Evolutionary conservation across 1,140 invertebrate genomes (phyloP).

Genomic region (Matsumurasca onukii): DNA sequence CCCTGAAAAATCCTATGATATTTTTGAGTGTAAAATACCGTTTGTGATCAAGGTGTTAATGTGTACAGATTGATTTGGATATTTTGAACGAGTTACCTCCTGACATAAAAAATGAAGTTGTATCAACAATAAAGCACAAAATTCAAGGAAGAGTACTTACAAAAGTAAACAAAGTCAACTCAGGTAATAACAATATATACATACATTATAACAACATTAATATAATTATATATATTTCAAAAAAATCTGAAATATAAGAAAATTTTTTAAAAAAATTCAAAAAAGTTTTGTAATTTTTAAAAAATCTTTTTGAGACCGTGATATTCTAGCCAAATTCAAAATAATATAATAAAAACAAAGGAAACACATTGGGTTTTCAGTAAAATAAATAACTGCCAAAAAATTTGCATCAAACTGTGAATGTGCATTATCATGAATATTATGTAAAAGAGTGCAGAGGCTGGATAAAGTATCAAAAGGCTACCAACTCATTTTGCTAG

Average conservation of each 20-base stretch:
- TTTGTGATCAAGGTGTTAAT: background rate
- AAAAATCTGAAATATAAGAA: background rate
- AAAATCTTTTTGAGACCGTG: too few relatives aligned
- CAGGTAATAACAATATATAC: background rate
- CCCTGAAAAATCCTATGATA: background rate
- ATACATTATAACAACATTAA: background rate
- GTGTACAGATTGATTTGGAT: slow-evolving; percentile 24
- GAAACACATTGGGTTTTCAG: too few relatives aligned
- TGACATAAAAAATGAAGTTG: slow-evolving; percentile 10
- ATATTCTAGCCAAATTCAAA: too few relatives aligned
- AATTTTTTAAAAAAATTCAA: background rate
- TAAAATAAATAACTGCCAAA: too few relatives aligned
- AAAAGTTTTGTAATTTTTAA: background rate
- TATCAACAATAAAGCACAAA: background rate
- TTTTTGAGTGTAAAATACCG: background rate
- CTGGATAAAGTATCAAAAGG: too few relatives aligned
- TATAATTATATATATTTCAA: background rate
- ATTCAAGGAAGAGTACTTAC: background rate
- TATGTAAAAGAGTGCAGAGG: too few relatives aligned
- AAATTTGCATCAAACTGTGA: too few relatives aligned
- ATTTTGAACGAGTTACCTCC: slow-evolving; percentile 47
- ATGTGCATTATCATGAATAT: too few relatives aligned
- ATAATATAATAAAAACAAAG: too few relatives aligned
- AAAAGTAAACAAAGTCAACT: background rate
- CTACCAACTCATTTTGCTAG: too few relatives aligned